Percentiles rank a stretch among this genome's conserved stretches.
phyloP scores from a whole-genome alignment of 2,888 invertebrate genomes.

The Chirona hameri region DNA sequence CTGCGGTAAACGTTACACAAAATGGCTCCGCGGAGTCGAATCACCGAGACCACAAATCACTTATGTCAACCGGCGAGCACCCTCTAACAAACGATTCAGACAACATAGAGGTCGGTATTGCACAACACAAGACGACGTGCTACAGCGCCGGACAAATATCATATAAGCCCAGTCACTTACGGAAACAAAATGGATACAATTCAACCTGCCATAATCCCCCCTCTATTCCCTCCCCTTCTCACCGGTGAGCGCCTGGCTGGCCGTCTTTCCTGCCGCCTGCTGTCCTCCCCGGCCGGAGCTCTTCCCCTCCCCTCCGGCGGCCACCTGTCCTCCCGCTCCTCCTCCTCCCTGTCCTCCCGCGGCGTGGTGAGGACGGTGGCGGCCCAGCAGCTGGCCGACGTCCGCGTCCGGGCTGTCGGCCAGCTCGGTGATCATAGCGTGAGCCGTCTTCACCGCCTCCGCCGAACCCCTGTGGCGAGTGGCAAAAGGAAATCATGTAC shows the following conservation, averaged over 20 bases:
- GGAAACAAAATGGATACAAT: too few species aligned
- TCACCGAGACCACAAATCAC: too few species aligned
- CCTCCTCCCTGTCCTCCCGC: constrained; percentile 26
- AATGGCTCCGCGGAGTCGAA: too few species aligned
- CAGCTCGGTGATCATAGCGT: constrained; percentile 81
- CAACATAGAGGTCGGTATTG: too few species aligned
- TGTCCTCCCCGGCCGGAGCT: constrained; percentile 36
- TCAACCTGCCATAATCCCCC: too few species aligned
- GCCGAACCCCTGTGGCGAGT: constrained; percentile 65
- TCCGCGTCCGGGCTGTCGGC: constrained; percentile 95
- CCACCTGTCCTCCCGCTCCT: constrained; percentile 31
- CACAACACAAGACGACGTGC: too few species aligned
- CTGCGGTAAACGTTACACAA: too few species aligned
- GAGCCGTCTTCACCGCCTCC: constrained; percentile 89
- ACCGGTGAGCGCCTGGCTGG: neutral
- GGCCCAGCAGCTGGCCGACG: constrained; percentile 74
- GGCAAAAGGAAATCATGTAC: too few species aligned
- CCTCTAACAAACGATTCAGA: too few species aligned
- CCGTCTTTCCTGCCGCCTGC: constrained; percentile 31
- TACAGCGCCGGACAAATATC: too few species aligned
- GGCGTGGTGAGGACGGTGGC: neutral
- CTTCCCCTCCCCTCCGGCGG: constrained; percentile 33
- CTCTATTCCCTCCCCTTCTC: neutral
- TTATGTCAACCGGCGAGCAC: too few species aligned
- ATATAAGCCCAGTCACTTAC: too few species aligned